These are phyloP conservation scores for Thaleichthys pacificus DNA, from an alignment of 2,797 vertebrate genomes.

Conservation along the genomic window DNA sequence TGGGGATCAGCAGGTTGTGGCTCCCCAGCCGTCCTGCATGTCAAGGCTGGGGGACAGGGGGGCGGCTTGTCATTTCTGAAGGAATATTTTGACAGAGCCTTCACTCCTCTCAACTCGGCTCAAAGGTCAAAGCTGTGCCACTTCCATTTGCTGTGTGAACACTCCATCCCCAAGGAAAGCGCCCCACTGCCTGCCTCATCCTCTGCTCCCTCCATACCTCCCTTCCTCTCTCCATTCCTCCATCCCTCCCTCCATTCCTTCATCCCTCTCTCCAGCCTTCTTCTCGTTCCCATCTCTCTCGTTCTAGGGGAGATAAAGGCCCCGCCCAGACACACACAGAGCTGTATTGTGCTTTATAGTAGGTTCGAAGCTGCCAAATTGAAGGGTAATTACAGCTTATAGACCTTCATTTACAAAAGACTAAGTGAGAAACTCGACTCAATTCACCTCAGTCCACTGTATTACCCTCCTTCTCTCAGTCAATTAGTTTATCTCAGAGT, in stretches of 20 bases:
- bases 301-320: slow-evolving; percentile 63
- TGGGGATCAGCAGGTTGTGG: slow-evolving; percentile 72
- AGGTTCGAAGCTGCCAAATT: slow-evolving; percentile 53
- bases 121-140: slow-evolving; percentile 78
- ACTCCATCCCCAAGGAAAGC: slow-evolving; percentile 71
- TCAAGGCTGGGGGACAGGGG: slow-evolving; percentile 71
- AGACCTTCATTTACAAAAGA: slow-evolving; percentile 55
- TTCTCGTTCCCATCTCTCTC: slow-evolving; percentile 50
- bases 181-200: slow-evolving; percentile 17
- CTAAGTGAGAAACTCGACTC: slow-evolving; percentile 42
- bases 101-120: slow-evolving; percentile 66
- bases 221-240: slow-evolving; percentile 22
- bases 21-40: slow-evolving; percentile 70
- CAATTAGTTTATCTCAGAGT: slow-evolving; percentile 50
- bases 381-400: slow-evolving; percentile 60
- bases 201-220: slow-evolving; percentile 7
- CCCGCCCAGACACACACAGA: slow-evolving; percentile 53
- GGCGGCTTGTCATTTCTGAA: slow-evolving; percentile 82
- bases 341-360: slow-evolving; percentile 51
- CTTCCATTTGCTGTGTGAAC: slow-evolving; percentile 79
- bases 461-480: slow-evolving; percentile 43
- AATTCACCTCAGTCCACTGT: slow-evolving; percentile 39
- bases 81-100: slow-evolving; percentile 80
- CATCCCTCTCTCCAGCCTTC: slow-evolving; percentile 12
- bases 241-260: slow-evolving; percentile 17